Base-by-base conservation (phyloP, 2,797 vertebrate species). In the Cyprinodon diabolis region DNA sequence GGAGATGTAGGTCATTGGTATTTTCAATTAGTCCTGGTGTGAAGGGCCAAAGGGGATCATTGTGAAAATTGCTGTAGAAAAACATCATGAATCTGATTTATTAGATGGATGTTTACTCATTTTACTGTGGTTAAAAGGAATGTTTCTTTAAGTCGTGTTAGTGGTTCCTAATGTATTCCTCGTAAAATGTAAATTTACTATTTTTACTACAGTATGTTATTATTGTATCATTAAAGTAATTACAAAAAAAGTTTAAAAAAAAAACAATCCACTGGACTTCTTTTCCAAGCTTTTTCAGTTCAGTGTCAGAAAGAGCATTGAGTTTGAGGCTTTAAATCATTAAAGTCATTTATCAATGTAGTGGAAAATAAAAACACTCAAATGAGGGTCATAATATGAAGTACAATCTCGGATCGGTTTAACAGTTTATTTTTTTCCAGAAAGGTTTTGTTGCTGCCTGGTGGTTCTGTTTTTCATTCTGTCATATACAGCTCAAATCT, bases 1-100 rank as follows among this genome's bases (percentile, higher is more conserved):
- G 12, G 77, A 81, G 71, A 89, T 80, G 75, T 78, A 86, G 76
- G 87, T 87, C 82, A 79, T 21, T 65, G 60, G 71, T 45, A 40
- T 82, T 79, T 83, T 69, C 82, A 58, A 75, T 45, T 56, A 54
- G 62, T 47, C 17, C 43, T 35, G 17, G 21, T 66, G 72, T 15
- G 71, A 55, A 35, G 47, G 48, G 48, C n/a, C n/a, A 1, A 65
- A 45, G 49, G 52, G n/a, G 51, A 55, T 63, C 63, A 35, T n/a
- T 66, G 15, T 43, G 25, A 75, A 68, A 67, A 30, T 58, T 45
- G 15, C 25, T 12, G 8, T 9, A 11, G n/a, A 23, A 72, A 6
- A 63, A 48, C 37, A 63, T 21, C 11, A 63, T n/a, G 11, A 43
- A 45, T 45, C 37, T 40, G 40, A 8, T n/a, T 43, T 47, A 65